phyloP scores from a whole-genome alignment of 2,888 invertebrate species.

The Oxytorus armatus region DNA sequence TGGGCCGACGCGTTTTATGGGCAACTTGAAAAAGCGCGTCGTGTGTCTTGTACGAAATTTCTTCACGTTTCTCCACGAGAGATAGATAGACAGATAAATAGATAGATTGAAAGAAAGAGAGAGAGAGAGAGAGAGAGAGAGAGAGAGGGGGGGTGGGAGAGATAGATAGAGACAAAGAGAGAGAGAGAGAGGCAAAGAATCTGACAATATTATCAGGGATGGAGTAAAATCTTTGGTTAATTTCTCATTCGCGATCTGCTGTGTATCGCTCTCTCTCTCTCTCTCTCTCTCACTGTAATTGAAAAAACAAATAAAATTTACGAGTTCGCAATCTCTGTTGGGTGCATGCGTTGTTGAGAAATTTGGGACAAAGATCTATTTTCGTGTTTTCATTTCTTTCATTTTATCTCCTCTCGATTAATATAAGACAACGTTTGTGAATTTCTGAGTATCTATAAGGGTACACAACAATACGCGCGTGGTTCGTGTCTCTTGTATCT shows the following conservation, averaged over 20 bases:
- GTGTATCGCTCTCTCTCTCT: conserved; percentile 19
- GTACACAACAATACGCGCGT: conserved; percentile 59
- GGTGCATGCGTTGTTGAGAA: conserved; percentile 62
- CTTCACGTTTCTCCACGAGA: conserved; percentile 22
- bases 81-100: conserved; percentile 16
- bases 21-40: conserved; percentile 51
- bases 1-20: conserved; percentile 51
- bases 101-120: conserved; percentile 15
- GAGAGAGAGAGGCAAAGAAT: conserved; percentile 18
- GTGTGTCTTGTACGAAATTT: conserved; percentile 29
- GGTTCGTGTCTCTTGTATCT: conserved; percentile 63
- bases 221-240: conserved; percentile 29
- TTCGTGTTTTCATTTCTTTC: conserved; percentile 54
- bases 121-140: conserved; percentile 26
- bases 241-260: conserved; percentile 2
- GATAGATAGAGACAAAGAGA: conserved; percentile 21
- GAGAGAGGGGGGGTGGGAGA: too few species aligned
- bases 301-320: conserved; percentile 52
- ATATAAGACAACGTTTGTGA: conserved; percentile 70
- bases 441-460: conserved; percentile 69
- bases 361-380: conserved; percentile 61
- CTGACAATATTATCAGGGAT: background rate
- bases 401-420: conserved; percentile 59
- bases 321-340: conserved; percentile 52
- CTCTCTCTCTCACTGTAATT: conserved; percentile 29